Percentiles rank a stretch among this genome's conserved stretches.
These are phyloP conservation scores for Pomacea maculata DNA, from an alignment of 1,140 invertebrate genomes.

Conservation along the genomic window DNA sequence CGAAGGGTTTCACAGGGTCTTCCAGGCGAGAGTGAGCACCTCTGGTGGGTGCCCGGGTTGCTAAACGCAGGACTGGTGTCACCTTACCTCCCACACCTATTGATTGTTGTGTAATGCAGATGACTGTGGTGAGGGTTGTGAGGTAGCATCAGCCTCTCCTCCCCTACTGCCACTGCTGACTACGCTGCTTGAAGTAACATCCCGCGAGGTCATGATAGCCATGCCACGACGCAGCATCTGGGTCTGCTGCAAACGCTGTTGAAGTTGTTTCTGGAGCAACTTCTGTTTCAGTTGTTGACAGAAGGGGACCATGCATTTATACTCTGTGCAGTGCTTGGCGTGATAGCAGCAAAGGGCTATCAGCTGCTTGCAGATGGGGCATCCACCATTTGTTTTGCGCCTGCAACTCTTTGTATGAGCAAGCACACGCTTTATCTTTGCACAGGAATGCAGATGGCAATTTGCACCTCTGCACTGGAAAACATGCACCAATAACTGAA, in stretches of 20 bases:
- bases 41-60: too few species aligned
- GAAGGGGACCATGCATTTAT: constrained; percentile 97
- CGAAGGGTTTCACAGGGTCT: too few species aligned
- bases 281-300: constrained; percentile 98
- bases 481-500: constrained; percentile 96
- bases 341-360: constrained; percentile 98
- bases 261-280: constrained; percentile 94
- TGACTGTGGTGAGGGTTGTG: constrained; percentile 63
- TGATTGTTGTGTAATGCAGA: constrained; percentile 41
- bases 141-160: constrained; percentile 27
- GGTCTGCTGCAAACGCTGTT: constrained; percentile 88
- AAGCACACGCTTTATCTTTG: constrained; percentile 98
- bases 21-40: too few species aligned
- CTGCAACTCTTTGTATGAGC: constrained; percentile 95
- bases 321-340: constrained; percentile 93
- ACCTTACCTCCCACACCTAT: constrained; percentile 45
- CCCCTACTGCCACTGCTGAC: constrained; percentile 28
- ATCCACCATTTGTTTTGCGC: constrained; percentile 93
- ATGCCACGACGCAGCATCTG: constrained; percentile 85
- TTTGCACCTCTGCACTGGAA: constrained; percentile 97
- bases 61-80: constrained; percentile 78
- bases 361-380: constrained; percentile 98
- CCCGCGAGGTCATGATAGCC: constrained; percentile 72
- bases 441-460: constrained; percentile 93
- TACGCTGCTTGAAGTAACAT: constrained; percentile 30